Conservation (phyloP, 1,140 invertebrate species). For the Hirudo medicinalis region DNA sequence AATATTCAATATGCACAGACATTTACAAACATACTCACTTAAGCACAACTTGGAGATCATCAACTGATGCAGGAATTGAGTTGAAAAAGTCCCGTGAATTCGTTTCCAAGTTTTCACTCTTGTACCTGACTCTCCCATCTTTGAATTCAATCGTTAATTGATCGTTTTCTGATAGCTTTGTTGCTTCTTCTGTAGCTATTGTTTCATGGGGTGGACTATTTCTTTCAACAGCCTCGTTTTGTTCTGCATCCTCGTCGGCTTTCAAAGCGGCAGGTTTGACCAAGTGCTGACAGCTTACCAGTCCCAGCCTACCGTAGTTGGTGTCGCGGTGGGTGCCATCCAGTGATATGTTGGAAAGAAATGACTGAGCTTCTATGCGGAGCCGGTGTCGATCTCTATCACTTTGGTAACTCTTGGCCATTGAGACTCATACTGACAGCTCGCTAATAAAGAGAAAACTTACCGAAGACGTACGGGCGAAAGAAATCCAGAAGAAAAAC, state of each 20-base stretch:
- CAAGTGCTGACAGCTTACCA: background rate
- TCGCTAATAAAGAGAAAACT: too few species aligned
- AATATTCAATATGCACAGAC: background rate
- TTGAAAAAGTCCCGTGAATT: slow-evolving; percentile 12
- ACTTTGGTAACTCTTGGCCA: slow-evolving; percentile 13
- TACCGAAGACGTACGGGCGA: too few species aligned
- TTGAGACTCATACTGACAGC: background rate
- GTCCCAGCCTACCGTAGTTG: slow-evolving; percentile 48
- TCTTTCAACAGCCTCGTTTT: background rate
- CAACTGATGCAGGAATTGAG: slow-evolving; percentile 6
- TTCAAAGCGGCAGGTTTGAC: background rate
- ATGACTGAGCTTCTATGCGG: slow-evolving; percentile 34
- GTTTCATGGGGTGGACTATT: background rate
- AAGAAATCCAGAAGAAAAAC: too few species aligned
- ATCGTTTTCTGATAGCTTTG: background rate
- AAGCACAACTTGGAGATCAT: background rate
- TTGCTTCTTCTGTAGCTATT: background rate
- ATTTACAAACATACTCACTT: background rate
- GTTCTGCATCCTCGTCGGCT: background rate
- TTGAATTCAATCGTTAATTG: slow-evolving; percentile 13
- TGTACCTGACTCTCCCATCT: slow-evolving; percentile 19
- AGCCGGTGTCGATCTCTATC: background rate
- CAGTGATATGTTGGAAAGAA: slow-evolving; percentile 82
- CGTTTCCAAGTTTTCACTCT: slow-evolving; percentile 11
- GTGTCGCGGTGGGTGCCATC: slow-evolving; percentile 78